phyloP scores from a whole-genome alignment of 2,113 vertebrate genomes.

The Varanus komodoensis region DNA sequence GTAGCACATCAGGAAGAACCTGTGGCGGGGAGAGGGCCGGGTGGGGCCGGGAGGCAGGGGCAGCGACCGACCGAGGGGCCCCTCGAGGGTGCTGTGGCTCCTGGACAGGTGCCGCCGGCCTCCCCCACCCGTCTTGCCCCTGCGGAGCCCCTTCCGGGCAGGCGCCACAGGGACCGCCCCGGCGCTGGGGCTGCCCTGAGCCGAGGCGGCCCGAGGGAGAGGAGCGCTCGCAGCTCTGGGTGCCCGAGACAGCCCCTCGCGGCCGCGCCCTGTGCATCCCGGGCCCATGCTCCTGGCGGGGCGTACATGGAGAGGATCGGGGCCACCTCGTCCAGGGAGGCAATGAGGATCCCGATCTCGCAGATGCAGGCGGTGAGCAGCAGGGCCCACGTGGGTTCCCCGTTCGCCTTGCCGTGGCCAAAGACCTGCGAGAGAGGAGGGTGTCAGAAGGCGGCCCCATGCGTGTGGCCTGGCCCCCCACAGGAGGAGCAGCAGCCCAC shows the following conservation, averaged over 20 bases:
- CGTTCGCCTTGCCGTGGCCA: constrained; percentile 96
- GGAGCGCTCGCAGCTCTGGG: background rate
- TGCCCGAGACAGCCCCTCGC: background rate
- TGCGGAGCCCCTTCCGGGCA: background rate
- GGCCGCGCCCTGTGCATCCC: background rate
- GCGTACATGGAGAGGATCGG: constrained; percentile 98
- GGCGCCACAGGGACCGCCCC: background rate
- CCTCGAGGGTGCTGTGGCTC: no score
- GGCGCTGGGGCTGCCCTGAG: accelerated
- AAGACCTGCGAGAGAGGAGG: constrained; percentile 83
- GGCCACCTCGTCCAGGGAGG: constrained; percentile 94
- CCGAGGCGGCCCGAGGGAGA: background rate
- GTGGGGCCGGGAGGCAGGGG: accelerated
- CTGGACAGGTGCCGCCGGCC: background rate
- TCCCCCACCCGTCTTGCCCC: background rate
- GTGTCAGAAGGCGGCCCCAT: no score
- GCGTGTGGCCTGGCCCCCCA: no score
- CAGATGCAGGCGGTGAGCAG: constrained; percentile 96
- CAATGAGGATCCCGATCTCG: constrained; percentile 97
- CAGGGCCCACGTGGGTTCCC: constrained; percentile 97
- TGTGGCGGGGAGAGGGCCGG: constrained; percentile 59
- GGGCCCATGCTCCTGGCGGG: accelerated
- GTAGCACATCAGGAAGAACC: constrained; percentile 99
- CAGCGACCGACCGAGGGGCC: background rate
- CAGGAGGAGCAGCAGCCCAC: background rate